phyloP scores from a whole-genome alignment of 2,797 vertebrate genomes.

The Pyrocephalus nanus region DNA sequence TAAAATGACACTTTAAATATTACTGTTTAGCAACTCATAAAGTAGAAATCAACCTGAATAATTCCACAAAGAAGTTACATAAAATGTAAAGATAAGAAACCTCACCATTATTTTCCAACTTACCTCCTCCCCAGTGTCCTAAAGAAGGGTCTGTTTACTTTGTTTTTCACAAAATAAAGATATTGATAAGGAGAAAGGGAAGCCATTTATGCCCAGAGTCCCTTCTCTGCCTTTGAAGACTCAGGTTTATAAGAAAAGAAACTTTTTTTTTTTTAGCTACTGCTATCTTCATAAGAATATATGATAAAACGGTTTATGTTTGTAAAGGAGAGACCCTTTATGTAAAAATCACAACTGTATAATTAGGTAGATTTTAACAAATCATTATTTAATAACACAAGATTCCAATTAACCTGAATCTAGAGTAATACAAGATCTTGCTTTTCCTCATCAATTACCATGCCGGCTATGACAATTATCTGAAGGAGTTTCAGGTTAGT shows the following conservation, averaged over 20 bases:
- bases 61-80: not conserved
- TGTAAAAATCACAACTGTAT: not conserved
- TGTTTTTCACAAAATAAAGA: not conserved
- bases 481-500: not conserved
- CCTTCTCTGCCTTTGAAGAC: not conserved
- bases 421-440: accelerated
- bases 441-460: not conserved
- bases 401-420: not conserved
- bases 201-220: not conserved
- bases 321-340: not conserved
- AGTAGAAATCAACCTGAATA: not conserved
- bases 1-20: not conserved
- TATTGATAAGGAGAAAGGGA: not conserved
- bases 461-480: not conserved
- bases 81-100: not conserved
- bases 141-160: not conserved
- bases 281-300: not conserved
- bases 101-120: not conserved
- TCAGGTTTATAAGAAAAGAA: not conserved
- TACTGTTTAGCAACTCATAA: not conserved
- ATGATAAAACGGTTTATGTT: not conserved
- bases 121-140: not conserved
- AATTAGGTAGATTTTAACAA: not conserved
- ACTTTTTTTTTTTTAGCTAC: not conserved
- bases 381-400: not conserved